phyloP scores from a whole-genome alignment of 2,888 invertebrate genomes.

The Stictocephala bisonia region DNA sequence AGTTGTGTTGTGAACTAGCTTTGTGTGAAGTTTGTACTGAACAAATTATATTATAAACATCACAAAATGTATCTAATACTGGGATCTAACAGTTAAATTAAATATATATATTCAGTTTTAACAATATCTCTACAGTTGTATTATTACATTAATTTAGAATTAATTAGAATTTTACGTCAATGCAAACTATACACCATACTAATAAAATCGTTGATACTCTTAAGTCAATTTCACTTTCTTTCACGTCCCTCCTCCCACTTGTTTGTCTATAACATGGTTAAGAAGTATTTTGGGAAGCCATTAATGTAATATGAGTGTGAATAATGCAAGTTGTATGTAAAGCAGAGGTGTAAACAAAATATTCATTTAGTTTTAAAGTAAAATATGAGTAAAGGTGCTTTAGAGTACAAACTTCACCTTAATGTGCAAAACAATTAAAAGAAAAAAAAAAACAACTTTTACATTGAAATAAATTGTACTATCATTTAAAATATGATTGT shows the following conservation, averaged over 20 bases:
- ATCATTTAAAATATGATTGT: constrained; percentile 22
- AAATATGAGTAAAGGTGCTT: background rate
- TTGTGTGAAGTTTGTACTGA: constrained; percentile 39
- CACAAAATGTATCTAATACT: constrained; percentile 23
- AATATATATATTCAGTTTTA: constrained; percentile 25
- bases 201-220: no score
- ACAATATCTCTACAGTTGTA: constrained; percentile 29
- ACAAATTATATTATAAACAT: constrained; percentile 21
- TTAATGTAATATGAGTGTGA: no score
- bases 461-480: constrained; percentile 10
- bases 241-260: background rate
- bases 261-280: no score
- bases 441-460: constrained; percentile 16
- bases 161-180: constrained; percentile 38
- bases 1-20: constrained; percentile 39
- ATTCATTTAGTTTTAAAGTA: no score
- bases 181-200: constrained; percentile 37
- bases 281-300: no score
- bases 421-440: constrained; percentile 25
- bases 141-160: constrained; percentile 40
- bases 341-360: no score
- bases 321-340: no score
- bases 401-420: constrained; percentile 40
- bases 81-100: constrained; percentile 6
- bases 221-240: no score